phyloP scores from a whole-genome alignment of 1,140 invertebrate species.

The Drosophila lacteicornis region DNA sequence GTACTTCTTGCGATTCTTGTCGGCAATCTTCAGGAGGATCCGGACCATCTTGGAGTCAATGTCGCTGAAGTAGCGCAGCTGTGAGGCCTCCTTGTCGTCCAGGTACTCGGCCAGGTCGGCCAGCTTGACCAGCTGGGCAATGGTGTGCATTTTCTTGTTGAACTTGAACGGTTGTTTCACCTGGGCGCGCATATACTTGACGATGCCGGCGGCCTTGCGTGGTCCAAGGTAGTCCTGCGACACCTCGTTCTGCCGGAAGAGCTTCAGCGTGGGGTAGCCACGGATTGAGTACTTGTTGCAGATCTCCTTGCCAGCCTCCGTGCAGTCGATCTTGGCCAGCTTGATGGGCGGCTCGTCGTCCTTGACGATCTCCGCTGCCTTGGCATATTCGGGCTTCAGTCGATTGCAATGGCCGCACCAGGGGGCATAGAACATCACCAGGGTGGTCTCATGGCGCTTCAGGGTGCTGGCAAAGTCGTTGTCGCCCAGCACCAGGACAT shows the following conservation, averaged over 20 bases:
- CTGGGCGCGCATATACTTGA: slow-evolving; percentile 97
- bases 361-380: slow-evolving; percentile 94
- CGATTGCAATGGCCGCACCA: slow-evolving; percentile 99
- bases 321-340: slow-evolving; percentile 98
- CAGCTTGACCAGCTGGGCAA: slow-evolving; percentile 72
- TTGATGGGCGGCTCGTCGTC: slow-evolving; percentile 95
- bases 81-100: slow-evolving; percentile 90
- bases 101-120: slow-evolving; percentile 90
- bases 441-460: slow-evolving; percentile 92
- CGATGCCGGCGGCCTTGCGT: slow-evolving; percentile 96
- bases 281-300: slow-evolving; percentile 96
- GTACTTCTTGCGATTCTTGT: too few species aligned
- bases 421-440: slow-evolving; percentile 99
- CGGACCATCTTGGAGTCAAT: slow-evolving; percentile 92
- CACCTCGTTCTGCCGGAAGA: slow-evolving; percentile 96
- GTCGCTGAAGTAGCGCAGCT: slow-evolving; percentile 94
- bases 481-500: slow-evolving; percentile 95
- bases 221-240: slow-evolving; percentile 97
- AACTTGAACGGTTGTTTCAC: slow-evolving; percentile 94
- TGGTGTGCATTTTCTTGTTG: slow-evolving; percentile 92
- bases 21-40: slow-evolving; percentile 89
- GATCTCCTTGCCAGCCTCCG: slow-evolving; percentile 95
- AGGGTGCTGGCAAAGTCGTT: slow-evolving; percentile 92
- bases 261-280: slow-evolving; percentile 99
- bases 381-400: slow-evolving; percentile 98